Evolutionary conservation across 2,797 vertebrate species (phyloP).

Genomic region (Peromyscus nudipes): DNA sequence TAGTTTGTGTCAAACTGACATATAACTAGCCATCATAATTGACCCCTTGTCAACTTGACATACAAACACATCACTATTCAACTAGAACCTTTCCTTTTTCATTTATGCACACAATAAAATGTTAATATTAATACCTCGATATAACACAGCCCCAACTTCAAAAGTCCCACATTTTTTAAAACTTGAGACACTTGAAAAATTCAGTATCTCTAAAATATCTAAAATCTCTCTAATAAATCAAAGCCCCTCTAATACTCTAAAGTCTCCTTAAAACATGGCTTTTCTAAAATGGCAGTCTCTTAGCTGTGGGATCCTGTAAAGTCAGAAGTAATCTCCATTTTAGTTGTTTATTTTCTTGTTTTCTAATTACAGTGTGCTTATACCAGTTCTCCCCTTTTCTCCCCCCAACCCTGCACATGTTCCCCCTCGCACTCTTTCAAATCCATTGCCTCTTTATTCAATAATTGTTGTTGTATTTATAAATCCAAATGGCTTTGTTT

Average conservation of each 20-base stretch:
- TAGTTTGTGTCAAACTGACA: not conserved
- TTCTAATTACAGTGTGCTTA: not conserved
- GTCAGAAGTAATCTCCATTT: not conserved
- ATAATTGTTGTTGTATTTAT: not conserved
- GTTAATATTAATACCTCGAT: not conserved
- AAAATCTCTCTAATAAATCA: not conserved
- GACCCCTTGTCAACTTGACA: not conserved
- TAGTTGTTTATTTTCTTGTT: not conserved
- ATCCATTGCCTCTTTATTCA: not conserved
- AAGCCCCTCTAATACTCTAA: not conserved
- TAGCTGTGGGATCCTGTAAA: not conserved
- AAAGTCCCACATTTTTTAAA: not conserved
- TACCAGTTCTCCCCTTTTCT: not conserved
- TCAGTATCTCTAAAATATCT: not conserved
- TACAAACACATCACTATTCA: not conserved
- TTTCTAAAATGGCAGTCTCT: not conserved
- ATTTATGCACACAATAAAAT: not conserved
- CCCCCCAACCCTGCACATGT: not conserved
- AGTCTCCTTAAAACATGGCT: not conserved
- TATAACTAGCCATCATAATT: not conserved
- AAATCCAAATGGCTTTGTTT: not conserved
- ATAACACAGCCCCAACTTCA: not conserved
- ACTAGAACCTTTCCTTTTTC: not conserved
- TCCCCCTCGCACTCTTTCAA: not conserved
- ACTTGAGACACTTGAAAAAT: not conserved